Evolutionary conservation across 2,888 invertebrate genomes (phyloP), one percentile per base, ranked within the genome.

Genomic region (Acanthosepion lycidas): DNA sequence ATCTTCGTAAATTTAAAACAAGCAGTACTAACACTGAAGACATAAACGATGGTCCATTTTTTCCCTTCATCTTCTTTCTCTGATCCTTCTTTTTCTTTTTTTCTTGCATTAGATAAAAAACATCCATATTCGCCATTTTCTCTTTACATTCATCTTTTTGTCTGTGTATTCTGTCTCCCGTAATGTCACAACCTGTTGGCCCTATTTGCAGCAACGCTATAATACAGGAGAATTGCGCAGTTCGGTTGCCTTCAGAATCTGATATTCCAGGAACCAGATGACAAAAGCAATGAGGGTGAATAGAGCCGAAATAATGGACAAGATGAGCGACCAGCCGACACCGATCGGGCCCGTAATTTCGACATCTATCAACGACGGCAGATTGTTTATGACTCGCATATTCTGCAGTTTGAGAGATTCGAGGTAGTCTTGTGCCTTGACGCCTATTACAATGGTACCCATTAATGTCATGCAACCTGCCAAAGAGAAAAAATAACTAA

Each of bases 401-500:
- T 94, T 94, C 26, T 64, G 33, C n/a, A 48, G 18, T 94, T 94
- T 94, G 28, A 94, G 51, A 26, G 94, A 33, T n/a, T 59, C n/a
- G 48, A 94, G 94, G 59, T 94, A 64, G 59, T 94, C 94, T 48
- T 94, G 53, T 42, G 53, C 94, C 51, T 94, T 94, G 23, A 94
- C 64, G 20, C 55, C 94, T 48, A 94, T 59, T 33, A 94, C 94
- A 23, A 94, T 94, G 48, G 59, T 94, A 6, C 59, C 94, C 94
- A 94, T 94, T 15, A 94, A 23, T 94, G 94, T 94, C 64, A 94
- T 55, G 26, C 94, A 94, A 64, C 94, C 94, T 94, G 55, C 15
- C 1, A 42, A 55, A 94, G 51, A 28, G 28, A 9, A 12, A 48
- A 15, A 49, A 51, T 2, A 49, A 51, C 26, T 49, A 28, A 26